Conservation (phyloP, 2,113 vertebrate genomes). For the Tragelaphus buxtoni region DNA sequence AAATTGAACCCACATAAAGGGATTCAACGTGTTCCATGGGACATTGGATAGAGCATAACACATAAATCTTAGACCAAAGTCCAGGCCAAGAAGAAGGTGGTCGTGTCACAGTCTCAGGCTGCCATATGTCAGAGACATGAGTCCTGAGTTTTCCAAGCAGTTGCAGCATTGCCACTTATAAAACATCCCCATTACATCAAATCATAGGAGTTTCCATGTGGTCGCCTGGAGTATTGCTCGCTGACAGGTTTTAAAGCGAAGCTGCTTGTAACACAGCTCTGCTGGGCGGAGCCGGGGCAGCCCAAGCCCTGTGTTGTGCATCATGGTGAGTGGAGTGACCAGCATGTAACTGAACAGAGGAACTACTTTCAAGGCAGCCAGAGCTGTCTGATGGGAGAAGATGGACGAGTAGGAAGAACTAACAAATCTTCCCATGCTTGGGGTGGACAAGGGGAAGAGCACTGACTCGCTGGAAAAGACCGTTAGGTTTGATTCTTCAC, state of each 20-base stretch:
- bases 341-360: background rate
- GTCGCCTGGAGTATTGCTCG: background rate
- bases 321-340: background rate
- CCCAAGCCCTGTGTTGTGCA: background rate
- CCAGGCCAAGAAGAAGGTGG: background rate
- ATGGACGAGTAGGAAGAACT: background rate
- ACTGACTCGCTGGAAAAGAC: background rate
- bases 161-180: background rate
- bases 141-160: background rate
- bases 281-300: background rate
- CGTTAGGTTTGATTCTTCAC: background rate
- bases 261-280: background rate
- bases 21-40: background rate
- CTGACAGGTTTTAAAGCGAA: background rate
- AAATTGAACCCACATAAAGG: background rate
- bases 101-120: background rate
- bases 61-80: background rate
- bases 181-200: background rate
- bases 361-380: background rate
- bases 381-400: background rate
- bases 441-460: background rate
- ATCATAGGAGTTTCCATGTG: background rate
- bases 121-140: background rate
- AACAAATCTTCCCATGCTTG: background rate
- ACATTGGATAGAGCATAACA: background rate